Base-by-base conservation (phyloP, 2,888 invertebrate species). In the Melanchra persicariae region DNA sequence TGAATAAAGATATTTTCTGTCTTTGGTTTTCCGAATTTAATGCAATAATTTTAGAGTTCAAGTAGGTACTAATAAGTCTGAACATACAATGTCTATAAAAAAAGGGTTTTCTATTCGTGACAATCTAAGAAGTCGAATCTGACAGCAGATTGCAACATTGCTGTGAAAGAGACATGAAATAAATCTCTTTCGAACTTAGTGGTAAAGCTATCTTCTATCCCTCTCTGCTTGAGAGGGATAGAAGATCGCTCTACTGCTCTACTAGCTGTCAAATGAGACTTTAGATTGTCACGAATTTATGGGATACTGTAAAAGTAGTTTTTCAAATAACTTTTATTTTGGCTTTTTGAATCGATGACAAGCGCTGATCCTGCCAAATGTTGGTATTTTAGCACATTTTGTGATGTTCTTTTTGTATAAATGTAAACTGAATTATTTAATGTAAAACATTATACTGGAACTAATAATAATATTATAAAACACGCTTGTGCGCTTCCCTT, bases 341-440 rank as follows among this genome's bases (percentile, higher is more conserved):
- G 65, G 62, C 73, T 67, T 70, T 77, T 73, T n/a, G 43, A 76
- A 77, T 68, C 72, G 55, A 77, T 76, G 74, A 77, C 73, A 74
- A 70, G 61, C 77, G 87, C 87, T 87, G 85, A 83, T 89, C 86
- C 89, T 87, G 90, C 90, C 91, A 88, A 89, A 84, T 85, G 81
- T 70, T 86, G 83, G 82, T 84, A 82, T 86, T 87, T 88, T 89
- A 88, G 89, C 86, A 81, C 83, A 75, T 87, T 91, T 92, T 93
- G 91, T 88, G 83, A 89, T 93, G 93, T 92, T 93, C 92, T 92
- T 92, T 92, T 92, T 90, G 88, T 77, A 87, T 54, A 76, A 49
- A 68, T 69, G 65, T 71, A 45, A 76, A 83, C 82, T 62, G 51
- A 72, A 74, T 74, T 71, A 51, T 61, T 66, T 60, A 59, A 57